Evolutionary conservation across 2,113 vertebrate genomes (phyloP), one percentile per base, ranked within the genome.

Genomic region (Colistium nudipinnis): DNA sequence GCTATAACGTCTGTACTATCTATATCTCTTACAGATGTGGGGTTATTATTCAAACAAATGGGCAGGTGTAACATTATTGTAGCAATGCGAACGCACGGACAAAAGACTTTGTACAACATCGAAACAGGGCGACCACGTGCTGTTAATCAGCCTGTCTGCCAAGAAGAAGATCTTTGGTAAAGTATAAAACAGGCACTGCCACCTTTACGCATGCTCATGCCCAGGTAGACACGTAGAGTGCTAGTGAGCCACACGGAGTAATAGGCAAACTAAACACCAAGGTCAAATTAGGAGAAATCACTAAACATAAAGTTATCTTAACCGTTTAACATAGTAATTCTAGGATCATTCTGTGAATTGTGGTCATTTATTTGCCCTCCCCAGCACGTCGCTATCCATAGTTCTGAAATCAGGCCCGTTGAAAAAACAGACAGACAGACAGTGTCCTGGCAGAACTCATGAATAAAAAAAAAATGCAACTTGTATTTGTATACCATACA

Each of bases 141-240:
- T n/a, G n/a, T n/a, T 54, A 76, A 63, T 68, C 28, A 48, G 17
- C 1, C 8, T 35, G 22, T 60, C 51, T 62, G 52, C 59, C 7
- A 17, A 55, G 10, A 72, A 33, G 19, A 19, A 45, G 47, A 74
- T 48, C 4, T 44, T 11, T 5, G n/a, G n/a, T n/a, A 45, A 41
- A 2, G 16, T 17, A n/a, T 30, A 4, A 6, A 28, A 12, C 16
- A 13, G n/a, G 73, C 39, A 31, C 4, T 14, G 9, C 20, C 62
- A 52, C 65, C 33, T 66, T 44, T 47, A 35, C 53, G 17, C 76
- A 60, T 13, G 12, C 36, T 11, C 35, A 12, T 25, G 1, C n/a
- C n/a, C 16, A 10, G 25, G 27, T 31, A n/a, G 68, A 38, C 4
- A 38, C 11, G 9, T 5, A 38, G 36, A 38, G 35, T 12, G 35